Conservation (phyloP, 1,140 invertebrate genomes). For the Scaptodrosophila lebanonensis region DNA sequence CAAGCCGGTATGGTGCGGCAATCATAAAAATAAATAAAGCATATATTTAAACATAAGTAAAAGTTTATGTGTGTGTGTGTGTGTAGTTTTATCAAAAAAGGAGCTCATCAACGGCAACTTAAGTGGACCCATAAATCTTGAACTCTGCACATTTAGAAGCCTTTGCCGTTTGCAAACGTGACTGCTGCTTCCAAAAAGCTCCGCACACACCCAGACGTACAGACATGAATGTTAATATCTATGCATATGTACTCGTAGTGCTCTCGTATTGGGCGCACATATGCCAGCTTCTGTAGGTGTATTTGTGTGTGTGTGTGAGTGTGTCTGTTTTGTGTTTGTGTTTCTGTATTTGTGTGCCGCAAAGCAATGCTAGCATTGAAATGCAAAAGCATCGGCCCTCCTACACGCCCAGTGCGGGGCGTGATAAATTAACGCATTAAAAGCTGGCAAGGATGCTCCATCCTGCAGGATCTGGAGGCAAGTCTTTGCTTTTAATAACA, state of each 20-base stretch:
- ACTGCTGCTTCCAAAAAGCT: not conserved
- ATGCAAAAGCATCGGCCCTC: conserved; percentile 1
- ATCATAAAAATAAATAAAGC: not conserved
- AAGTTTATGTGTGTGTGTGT: conserved; percentile 6
- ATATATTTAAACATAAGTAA: conserved; percentile 9
- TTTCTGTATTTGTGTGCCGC: no score
- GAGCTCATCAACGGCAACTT: not conserved
- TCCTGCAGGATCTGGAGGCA: conserved; percentile 5
- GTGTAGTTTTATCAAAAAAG: not conserved
- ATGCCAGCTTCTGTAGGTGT: no score
- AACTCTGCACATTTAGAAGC: conserved; percentile 43
- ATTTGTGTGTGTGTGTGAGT: no score
- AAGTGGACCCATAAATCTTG: conserved; percentile 45
- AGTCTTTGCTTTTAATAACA: conserved; percentile 65
- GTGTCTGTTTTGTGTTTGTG: no score
- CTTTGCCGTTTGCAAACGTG: conserved; percentile 23
- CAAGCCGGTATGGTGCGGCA: conserved; percentile 11
- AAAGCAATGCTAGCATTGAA: conserved; percentile 22
- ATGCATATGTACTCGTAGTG: not conserved
- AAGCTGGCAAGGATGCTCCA: not conserved
- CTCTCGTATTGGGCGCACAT: not conserved
- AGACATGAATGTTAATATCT: no score
- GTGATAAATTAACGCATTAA: conserved; percentile 52
- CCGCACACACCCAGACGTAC: conserved; percentile 10
- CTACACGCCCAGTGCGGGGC: not conserved